Percentiles rank a stretch among this genome's conserved stretches.
These are phyloP conservation scores for Drosophila stalkeri DNA, from an alignment of 2,888 invertebrate species.

Conservation along the genomic window DNA sequence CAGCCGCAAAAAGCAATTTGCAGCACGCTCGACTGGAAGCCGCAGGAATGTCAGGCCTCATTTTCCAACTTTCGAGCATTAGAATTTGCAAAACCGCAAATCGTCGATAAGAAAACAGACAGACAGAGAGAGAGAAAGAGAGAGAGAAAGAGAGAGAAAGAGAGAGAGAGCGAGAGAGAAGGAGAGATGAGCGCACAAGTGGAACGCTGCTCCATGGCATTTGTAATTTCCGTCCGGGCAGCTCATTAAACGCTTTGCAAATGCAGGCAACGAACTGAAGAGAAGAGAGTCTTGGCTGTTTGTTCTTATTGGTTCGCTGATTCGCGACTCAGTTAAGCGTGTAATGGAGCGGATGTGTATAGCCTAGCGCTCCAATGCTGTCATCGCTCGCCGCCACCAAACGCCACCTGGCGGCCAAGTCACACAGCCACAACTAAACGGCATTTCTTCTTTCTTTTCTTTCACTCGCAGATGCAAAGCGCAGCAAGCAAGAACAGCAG, in stretches of 20 bases:
- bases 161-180: not conserved
- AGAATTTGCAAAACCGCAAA: slow-evolving; percentile 71
- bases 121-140: not conserved
- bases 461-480: slow-evolving; percentile 50
- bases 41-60: slow-evolving; percentile 61
- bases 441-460: not conserved
- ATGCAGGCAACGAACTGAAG: slow-evolving; percentile 57
- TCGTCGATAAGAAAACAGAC: slow-evolving; percentile 43
- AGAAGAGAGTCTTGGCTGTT: not conserved
- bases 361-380: slow-evolving; percentile 34
- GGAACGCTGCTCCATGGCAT: slow-evolving; percentile 33
- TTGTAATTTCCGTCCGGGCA: slow-evolving; percentile 62
- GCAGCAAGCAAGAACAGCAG: slow-evolving; percentile 31
- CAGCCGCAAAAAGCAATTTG: slow-evolving; percentile 59
- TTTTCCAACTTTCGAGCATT: slow-evolving; percentile 37
- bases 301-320: slow-evolving; percentile 66
- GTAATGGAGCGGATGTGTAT: slow-evolving; percentile 76
- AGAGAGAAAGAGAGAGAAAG: not conserved
- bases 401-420: slow-evolving; percentile 37
- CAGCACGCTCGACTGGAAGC: slow-evolving; percentile 60
- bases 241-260: slow-evolving; percentile 65
- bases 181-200: slow-evolving; percentile 28
- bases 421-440: slow-evolving; percentile 8
- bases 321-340: slow-evolving; percentile 75
- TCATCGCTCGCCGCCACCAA: slow-evolving; percentile 30